Evolutionary conservation across 2,888 invertebrate species (phyloP).

Genomic region (Germaria angustata): DNA sequence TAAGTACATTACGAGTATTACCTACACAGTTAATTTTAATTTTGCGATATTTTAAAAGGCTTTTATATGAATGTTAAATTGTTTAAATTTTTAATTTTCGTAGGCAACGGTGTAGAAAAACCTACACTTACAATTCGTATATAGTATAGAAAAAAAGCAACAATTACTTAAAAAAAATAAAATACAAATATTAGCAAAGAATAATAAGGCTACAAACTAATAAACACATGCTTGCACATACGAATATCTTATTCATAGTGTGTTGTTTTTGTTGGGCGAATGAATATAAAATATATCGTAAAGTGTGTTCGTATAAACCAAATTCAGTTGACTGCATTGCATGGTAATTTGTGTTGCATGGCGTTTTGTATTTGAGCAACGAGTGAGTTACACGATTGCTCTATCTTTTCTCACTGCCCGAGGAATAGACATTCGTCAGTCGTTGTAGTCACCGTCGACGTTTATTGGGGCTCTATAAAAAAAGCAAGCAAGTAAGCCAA

Average conservation of each 20-base stretch:
- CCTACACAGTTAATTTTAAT: too few relatives aligned
- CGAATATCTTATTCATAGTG: neutral
- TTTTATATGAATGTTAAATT: too few relatives aligned
- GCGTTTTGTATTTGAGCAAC: conserved; percentile 30
- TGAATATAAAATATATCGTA: conserved; percentile 32
- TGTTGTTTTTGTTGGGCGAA: conserved; percentile 29
- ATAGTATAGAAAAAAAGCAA: conserved; percentile 2
- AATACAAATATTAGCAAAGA: conserved; percentile 56
- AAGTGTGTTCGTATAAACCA: conserved; percentile 36
- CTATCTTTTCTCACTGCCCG: conserved; percentile 27
- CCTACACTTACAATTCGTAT: conserved; percentile 26
- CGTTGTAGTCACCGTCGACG: conserved; percentile 28
- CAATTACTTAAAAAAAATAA: conserved; percentile 39
- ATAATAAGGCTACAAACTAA: conserved; percentile 26
- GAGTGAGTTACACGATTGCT: conserved; percentile 10
- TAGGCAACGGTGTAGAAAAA: conserved; percentile 31
- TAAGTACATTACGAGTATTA: too few relatives aligned
- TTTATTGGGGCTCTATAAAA: neutral
- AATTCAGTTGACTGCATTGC: conserved; percentile 53
- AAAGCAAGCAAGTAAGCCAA: neutral
- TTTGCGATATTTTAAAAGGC: too few relatives aligned
- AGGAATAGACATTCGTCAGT: conserved; percentile 26
- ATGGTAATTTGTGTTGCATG: conserved; percentile 41
- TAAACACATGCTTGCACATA: neutral
- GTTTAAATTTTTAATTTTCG: too few relatives aligned